phyloP scores from a whole-genome alignment of 1,140 invertebrate genomes.

The Pararge aegeria region DNA sequence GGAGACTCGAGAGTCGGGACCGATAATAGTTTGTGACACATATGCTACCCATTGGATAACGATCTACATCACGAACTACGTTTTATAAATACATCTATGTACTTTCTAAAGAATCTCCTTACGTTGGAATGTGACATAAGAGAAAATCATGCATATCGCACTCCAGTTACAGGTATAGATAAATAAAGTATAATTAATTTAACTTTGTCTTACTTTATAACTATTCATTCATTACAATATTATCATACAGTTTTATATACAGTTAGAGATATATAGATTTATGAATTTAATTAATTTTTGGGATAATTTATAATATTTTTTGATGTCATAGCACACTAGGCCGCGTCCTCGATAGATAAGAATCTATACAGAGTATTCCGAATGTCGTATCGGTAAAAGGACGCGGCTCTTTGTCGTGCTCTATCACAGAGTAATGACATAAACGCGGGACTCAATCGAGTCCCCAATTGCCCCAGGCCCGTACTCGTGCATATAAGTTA shows the following conservation, averaged over 20 bases:
- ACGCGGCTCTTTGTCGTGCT: slow-evolving; percentile 60
- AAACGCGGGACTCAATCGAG: slow-evolving; percentile 60
- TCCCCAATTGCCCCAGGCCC: slow-evolving; percentile 74
- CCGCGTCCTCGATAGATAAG: slow-evolving; percentile 39
- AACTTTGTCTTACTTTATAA: slow-evolving; percentile 48
- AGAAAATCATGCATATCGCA: slow-evolving; percentile 75
- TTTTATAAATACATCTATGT: slow-evolving; percentile 19
- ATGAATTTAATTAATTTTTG: slow-evolving; percentile 78
- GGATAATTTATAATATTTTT: slow-evolving; percentile 77
- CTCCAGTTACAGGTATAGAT: slow-evolving; percentile 57
- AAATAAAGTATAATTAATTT: slow-evolving; percentile 58
- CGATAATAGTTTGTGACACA: not conserved
- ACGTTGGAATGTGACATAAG: slow-evolving; percentile 71
- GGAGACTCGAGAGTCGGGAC: slow-evolving; percentile 22
- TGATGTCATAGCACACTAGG: slow-evolving; percentile 72
- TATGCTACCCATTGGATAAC: not conserved
- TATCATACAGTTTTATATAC: slow-evolving; percentile 77
- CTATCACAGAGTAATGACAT: slow-evolving; percentile 79
- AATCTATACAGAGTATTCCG: slow-evolving; percentile 15
- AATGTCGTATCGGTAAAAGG: slow-evolving; percentile 25
- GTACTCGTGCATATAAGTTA: slow-evolving; percentile 74
- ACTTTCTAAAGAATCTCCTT: slow-evolving; percentile 41
- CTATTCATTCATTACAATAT: slow-evolving; percentile 58
- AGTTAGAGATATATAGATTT: slow-evolving; percentile 71
- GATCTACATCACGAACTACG: slow-evolving; percentile 11